phyloP scores from a whole-genome alignment of 1,140 invertebrate species.

The Calycopis cecrops region DNA sequence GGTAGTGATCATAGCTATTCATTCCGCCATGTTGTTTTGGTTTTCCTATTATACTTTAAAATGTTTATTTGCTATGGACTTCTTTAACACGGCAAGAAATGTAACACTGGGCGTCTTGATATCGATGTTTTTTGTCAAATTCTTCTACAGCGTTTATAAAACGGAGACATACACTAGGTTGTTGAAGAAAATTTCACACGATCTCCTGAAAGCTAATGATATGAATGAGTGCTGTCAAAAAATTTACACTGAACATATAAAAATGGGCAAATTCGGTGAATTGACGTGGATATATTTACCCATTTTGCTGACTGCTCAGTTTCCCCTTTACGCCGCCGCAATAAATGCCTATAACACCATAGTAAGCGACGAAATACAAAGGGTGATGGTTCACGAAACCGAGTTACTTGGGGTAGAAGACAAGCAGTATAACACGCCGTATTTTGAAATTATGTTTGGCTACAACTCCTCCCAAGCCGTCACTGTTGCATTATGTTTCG shows the following conservation, averaged over 20 bases:
- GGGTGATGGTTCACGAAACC: conserved; percentile 55
- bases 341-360: conserved; percentile 39
- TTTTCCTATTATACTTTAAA: conserved; percentile 41
- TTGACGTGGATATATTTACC: conserved; percentile 46
- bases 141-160: conserved; percentile 36
- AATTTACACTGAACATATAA: conserved; percentile 42
- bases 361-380: conserved; percentile 32
- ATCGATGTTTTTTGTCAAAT: conserved; percentile 48
- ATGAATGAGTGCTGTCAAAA: conserved; percentile 41
- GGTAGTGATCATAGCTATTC: conserved; percentile 25
- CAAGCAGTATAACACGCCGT: conserved; percentile 47
- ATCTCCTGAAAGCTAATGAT: conserved; percentile 44
- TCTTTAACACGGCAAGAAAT: conserved; percentile 45
- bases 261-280: conserved; percentile 41
- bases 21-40: conserved; percentile 40
- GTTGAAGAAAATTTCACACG: conserved; percentile 39
- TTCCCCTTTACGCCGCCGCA: conserved; percentile 40
- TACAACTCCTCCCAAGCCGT: conserved; percentile 40
- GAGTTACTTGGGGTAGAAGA: conserved; percentile 44
- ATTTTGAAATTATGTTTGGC: conserved; percentile 45
- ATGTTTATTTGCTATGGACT: conserved; percentile 34
- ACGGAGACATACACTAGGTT: conserved; percentile 37
- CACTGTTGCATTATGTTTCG: conserved; percentile 39
- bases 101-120: conserved; percentile 41
- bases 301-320: conserved; percentile 38